Evolutionary conservation across 2,113 vertebrate species (phyloP).

Genomic region (Apistogramma diplotaenia): DNA sequence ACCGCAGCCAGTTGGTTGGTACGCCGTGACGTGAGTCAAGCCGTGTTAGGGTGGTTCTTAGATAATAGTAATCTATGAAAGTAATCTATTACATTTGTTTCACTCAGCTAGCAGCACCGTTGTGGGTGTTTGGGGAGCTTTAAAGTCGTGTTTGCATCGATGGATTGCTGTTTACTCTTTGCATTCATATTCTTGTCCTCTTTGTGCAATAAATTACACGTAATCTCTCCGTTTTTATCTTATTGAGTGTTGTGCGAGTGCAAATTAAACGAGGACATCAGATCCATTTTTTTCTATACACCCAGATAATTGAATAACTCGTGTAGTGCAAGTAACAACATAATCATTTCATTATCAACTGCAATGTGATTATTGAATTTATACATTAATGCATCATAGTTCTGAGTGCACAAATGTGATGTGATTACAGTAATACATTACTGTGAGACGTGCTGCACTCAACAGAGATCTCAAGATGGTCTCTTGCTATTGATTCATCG

Average conservation of each 20-base stretch:
- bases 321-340: no score
- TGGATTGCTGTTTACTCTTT: rapidly evolving
- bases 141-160: not conserved
- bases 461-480: not conserved
- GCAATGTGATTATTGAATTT: not conserved
- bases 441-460: not conserved
- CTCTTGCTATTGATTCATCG: not conserved
- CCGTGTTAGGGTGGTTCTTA: no score
- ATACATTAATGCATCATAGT: not conserved
- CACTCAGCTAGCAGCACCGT: no score
- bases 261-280: not conserved
- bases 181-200: not conserved
- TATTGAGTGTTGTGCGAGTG: not conserved
- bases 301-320: not conserved
- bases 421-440: not conserved
- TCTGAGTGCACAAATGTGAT: not conserved
- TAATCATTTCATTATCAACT: no score
- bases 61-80: not conserved
- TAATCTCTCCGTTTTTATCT: rapidly evolving
- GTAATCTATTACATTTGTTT: not conserved
- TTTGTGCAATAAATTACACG: not conserved
- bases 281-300: not conserved
- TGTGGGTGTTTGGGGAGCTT: not conserved
- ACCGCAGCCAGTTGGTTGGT: not conserved
- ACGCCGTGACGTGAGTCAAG: no score